Base-by-base conservation (phyloP, 2,797 vertebrate species). In the Arctocebus calabarensis region DNA sequence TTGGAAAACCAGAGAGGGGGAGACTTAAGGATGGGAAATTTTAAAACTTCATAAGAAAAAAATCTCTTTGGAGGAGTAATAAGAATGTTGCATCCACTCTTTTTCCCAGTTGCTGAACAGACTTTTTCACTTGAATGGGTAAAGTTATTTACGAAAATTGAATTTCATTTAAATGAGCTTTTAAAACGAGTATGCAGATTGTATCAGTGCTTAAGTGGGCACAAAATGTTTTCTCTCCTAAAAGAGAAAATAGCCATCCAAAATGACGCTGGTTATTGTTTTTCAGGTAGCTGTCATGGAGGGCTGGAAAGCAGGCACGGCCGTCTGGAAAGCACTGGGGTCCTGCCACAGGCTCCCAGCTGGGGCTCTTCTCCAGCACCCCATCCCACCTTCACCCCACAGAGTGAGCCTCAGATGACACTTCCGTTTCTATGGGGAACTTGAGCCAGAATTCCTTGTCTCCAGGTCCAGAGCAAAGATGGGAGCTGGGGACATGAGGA, bases 351-450 rank as follows among this genome's bases (percentile, higher is more conserved):
- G n/a, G 34, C 27, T 74, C 74, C 27, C 74, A 52, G 17, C 45
- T 48, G 20, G 45, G 17, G 29, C 74, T 29, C 45, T 32, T 48
- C 29, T 32, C 27, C 45, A 12, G 16, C 43, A 71, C 74, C 81
- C 12, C 37, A 34, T 10, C 45, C 71, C 12, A 22, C 48, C 62
- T 59, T 43, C 7, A 45, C 12, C 9, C 62, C 23, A 8, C 62
- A 25, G 4, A 0, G 13, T 34, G 22, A n/a, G 11, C 29, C 16
- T 59, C 3, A 22, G 59, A 4, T 43, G 27, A 23, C 25, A 0
- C 25, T 48, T 29, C 14, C 62, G 32, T 48, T 48, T 48, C 27
- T 43, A 73, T 10, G 40, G 11, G 22, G 40, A 62, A 83, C 66
- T 73, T 61, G 23, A 62, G 55, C 40, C 55, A 57, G 70, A 68